Conservation (phyloP, 2,888 invertebrate species). For the Drosophila niveifrons region DNA sequence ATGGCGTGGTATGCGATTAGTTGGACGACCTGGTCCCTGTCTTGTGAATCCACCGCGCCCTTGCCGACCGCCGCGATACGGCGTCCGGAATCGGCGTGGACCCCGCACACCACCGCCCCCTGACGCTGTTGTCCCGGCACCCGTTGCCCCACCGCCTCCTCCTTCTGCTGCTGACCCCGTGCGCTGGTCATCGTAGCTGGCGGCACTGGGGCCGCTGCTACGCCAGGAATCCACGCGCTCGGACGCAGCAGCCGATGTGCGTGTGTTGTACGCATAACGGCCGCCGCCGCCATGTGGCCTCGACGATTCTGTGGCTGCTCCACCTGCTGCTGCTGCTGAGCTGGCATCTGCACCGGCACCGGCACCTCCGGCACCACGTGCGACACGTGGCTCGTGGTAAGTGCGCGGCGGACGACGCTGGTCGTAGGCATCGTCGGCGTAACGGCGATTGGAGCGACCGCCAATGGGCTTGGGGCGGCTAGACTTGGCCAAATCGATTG, state of each 20-base stretch:
- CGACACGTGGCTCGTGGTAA: conserved; percentile 52
- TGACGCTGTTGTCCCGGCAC: conserved; percentile 65
- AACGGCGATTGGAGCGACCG: conserved; percentile 86
- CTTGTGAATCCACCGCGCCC: conserved; percentile 85
- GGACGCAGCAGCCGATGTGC: conserved; percentile 73
- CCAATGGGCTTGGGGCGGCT: conserved; percentile 87
- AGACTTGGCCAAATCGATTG: conserved; percentile 92
- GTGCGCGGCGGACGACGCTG: conserved; percentile 69
- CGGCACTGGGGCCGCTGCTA: conserved; percentile 82
- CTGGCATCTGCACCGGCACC: conserved; percentile 28
- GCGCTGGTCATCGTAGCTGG: conserved; percentile 63
- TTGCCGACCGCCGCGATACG: conserved; percentile 83
- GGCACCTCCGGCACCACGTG: conserved; percentile 30
- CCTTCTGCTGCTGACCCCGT: conserved; percentile 33
- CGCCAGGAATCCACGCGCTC: conserved; percentile 84
- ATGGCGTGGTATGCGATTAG: conserved; percentile 85
- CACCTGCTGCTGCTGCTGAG: conserved; percentile 58
- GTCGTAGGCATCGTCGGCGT: conserved; percentile 73
- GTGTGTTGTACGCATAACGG: conserved; percentile 71
- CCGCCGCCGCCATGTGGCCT: conserved; percentile 82
- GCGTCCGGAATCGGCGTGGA: conserved; percentile 84
- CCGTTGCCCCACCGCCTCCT: conserved; percentile 35
- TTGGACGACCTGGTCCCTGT: conserved; percentile 84
- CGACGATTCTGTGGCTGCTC: conserved; percentile 66
- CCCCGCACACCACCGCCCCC: conserved; percentile 67